Evolutionary conservation across 1,140 invertebrate genomes (phyloP), one percentile per base, ranked within the genome.

Genomic region (Sminthurinus signatus): DNA sequence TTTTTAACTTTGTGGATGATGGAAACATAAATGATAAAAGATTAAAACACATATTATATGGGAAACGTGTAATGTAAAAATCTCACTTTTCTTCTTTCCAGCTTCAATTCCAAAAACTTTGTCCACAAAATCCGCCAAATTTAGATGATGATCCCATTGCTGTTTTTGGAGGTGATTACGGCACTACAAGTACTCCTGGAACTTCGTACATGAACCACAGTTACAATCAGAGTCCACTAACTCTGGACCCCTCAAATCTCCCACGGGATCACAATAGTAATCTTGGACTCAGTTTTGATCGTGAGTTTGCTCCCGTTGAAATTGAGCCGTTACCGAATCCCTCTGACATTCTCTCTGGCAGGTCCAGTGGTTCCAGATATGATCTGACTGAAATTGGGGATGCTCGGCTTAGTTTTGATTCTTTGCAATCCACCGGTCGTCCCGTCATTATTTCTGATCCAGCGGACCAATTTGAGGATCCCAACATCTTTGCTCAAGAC

Each of bases 401-500:
- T 42, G 54, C 54, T 8, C 29, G 54, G n/a, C 23, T 56, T 4
- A 56, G 54, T 39, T 56, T 56, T 21, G 31, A 56, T 5, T 56
- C 54, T 21, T 14, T 56, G 2, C 5, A 5, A 8, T 3, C 36
- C 8, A 19, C 31, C 14, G 27, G 15, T 3, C 62, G 44, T 2
- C 54, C 36, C 5, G 42, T 65, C 23, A 28, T 46, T n/a, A 25
- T 59, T 27, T 23, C 44, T 1, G 31, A 39, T 1, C n/a, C n/a
- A n/a, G n/a, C n/a, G n/a, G n/a, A n/a, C n/a, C n/a, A n/a, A n/a
- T n/a, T n/a, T n/a, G 60, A 69, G 39, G 66, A 61, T 21, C 31
- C 55, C 1, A 42, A 42, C 12, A 46, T 63, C 10, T 62, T 39
- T 32, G 69, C 76, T 10, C 70, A 76, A 23, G 74, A 77, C 62